These are phyloP conservation scores for Ganaspis sp. DNA, from an alignment of 1,140 invertebrate genomes.

Conservation along the genomic window DNA sequence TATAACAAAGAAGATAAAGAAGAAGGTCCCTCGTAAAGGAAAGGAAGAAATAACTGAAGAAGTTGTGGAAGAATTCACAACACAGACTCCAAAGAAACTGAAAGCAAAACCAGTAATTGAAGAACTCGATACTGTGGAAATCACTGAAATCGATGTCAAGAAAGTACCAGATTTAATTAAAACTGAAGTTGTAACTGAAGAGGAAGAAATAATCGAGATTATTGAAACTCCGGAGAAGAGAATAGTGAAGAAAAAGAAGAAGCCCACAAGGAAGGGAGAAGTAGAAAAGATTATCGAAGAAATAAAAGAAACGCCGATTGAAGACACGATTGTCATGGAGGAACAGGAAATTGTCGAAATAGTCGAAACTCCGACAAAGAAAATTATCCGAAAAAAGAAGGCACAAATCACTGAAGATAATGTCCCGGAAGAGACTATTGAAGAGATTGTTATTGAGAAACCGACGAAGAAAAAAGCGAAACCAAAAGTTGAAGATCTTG, in stretches of 20 bases:
- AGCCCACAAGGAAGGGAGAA: neutral
- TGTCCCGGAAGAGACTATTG: constrained; percentile 45
- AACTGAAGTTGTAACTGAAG: neutral
- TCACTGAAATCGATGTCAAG: neutral
- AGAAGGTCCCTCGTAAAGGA: constrained; percentile 37
- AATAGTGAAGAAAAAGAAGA: neutral
- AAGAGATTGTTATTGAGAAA: constrained; percentile 49
- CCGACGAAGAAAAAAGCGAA: constrained; percentile 37
- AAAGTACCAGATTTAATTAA: neutral
- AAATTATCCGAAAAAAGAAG: constrained; percentile 50
- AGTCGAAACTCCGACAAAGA: constrained; percentile 35
- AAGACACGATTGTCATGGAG: neutral
- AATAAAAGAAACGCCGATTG: constrained; percentile 31
- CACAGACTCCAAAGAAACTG: constrained; percentile 48
- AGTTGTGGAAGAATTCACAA: constrained; percentile 37
- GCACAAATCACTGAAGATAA: neutral
- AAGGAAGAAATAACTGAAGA: constrained; percentile 40
- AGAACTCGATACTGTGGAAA: constrained; percentile 9
- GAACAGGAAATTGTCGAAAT: constrained; percentile 1
- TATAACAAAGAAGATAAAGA: constrained; percentile 27
- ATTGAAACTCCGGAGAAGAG: neutral
- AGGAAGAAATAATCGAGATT: neutral
- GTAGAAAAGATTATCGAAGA: neutral
- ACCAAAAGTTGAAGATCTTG: neutral
- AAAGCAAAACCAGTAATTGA: constrained; percentile 39